Evolutionary conservation across 2,797 vertebrate genomes (phyloP).

Genomic region (Tamandua tetradactyla): DNA sequence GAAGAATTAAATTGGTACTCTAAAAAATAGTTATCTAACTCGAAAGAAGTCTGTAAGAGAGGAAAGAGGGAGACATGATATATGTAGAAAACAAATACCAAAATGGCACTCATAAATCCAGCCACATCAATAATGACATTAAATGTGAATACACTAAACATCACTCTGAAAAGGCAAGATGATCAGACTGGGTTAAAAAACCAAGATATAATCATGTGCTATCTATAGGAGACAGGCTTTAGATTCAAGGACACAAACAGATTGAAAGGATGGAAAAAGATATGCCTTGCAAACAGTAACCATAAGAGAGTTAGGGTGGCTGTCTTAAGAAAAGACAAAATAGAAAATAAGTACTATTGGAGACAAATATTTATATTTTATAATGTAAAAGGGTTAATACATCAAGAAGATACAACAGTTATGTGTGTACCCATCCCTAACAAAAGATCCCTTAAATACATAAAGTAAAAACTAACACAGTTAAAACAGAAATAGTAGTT

Average conservation of each 20-base stretch:
- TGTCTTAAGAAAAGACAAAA: not conserved
- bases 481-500: not conserved
- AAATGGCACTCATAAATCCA: not conserved
- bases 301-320: not conserved
- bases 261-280: too few relatives aligned
- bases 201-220: too few relatives aligned
- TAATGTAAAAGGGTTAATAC: not conserved
- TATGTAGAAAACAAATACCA: not conserved
- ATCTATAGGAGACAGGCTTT: too few relatives aligned
- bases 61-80: not conserved
- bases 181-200: not conserved
- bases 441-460: not conserved
- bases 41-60: not conserved
- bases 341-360: not conserved
- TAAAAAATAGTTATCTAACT: not conserved
- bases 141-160: not conserved
- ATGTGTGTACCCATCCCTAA: not conserved
- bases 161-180: not conserved
- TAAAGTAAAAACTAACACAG: too few relatives aligned
- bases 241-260: too few relatives aligned
- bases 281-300: too few relatives aligned
- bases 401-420: not conserved
- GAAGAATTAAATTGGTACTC: not conserved
- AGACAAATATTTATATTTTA: not conserved
- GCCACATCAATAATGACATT: too few relatives aligned